These are phyloP conservation scores for Poecilia picta DNA, from an alignment of 2,797 vertebrate species.

Conservation along the genomic window DNA sequence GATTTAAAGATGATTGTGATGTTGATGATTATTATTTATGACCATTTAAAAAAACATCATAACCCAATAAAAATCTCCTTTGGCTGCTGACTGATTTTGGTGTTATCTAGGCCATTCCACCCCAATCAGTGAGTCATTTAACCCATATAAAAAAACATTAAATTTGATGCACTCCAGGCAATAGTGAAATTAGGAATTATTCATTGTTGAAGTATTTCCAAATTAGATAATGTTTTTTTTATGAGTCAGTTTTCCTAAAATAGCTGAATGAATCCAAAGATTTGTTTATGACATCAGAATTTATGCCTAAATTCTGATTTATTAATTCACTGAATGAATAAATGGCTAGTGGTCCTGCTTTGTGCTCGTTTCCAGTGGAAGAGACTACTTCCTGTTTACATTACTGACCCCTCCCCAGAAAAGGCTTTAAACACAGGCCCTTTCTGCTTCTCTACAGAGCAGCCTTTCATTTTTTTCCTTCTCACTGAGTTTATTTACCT, in stretches of 20 bases:
- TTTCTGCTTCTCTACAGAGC: conserved; percentile 67
- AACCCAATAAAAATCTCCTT: neutral
- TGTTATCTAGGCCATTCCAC: neutral
- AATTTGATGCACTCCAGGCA: neutral
- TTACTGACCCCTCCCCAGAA: conserved; percentile 59
- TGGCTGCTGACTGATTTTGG: neutral
- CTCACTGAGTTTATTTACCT: conserved; percentile 66
- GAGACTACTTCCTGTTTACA: conserved; percentile 82
- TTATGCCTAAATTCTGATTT: neutral
- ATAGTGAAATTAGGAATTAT: neutral
- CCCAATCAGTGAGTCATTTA: neutral
- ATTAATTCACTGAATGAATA: neutral
- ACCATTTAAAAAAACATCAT: no score
- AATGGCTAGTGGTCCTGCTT: conserved; percentile 19
- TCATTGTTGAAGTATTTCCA: neutral
- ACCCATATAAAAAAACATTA: neutral
- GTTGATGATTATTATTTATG: no score
- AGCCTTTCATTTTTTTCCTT: conserved; percentile 57
- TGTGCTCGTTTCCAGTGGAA: conserved; percentile 58
- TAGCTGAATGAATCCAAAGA: neutral
- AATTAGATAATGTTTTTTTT: neutral
- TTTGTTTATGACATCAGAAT: neutral
- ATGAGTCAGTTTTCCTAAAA: neutral
- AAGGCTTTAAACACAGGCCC: conserved; percentile 67
- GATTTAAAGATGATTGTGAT: no score